Conservation (phyloP, 2,888 invertebrate genomes). For the Idaea straminata region DNA sequence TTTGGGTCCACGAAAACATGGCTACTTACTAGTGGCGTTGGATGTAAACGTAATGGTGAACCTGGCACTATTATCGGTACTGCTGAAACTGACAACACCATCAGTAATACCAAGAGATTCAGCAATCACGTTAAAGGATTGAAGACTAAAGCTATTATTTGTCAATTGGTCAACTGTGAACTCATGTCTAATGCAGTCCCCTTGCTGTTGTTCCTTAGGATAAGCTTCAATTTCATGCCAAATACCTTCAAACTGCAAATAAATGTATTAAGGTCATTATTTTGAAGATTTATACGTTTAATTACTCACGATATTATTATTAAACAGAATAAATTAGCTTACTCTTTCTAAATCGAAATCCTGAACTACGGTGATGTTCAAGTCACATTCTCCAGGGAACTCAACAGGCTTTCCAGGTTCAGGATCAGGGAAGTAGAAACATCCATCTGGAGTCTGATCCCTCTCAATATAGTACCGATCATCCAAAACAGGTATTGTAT, state of each 20-base stretch:
- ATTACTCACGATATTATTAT: not conserved
- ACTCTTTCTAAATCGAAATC: conserved; percentile 31
- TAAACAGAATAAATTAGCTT: conserved; percentile 3
- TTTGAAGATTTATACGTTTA: not conserved
- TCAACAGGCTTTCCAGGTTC: conserved; percentile 25
- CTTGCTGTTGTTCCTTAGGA: conserved; percentile 33
- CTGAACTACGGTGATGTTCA: conserved; percentile 28
- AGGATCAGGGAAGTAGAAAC: conserved; percentile 44
- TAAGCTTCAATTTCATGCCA: conserved; percentile 41
- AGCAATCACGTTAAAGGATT: conserved; percentile 35
- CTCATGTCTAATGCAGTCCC: conserved; percentile 36
- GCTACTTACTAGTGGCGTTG: conserved; percentile 25
- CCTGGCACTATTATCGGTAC: conserved; percentile 24
- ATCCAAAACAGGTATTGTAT: conserved; percentile 33
- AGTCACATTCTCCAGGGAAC: conserved; percentile 39
- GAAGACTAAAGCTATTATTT: conserved; percentile 22
- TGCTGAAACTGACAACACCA: conserved; percentile 23
- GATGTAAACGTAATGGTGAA: conserved; percentile 18
- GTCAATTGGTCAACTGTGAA: conserved; percentile 16
- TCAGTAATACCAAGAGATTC: conserved; percentile 29
- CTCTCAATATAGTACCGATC: conserved; percentile 37
- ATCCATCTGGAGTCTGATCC: conserved; percentile 36
- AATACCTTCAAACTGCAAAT: conserved; percentile 29
- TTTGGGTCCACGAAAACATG: not conserved
- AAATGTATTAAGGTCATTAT: not conserved